phyloP scores from a whole-genome alignment of 2,113 vertebrate species.

The Silurus meridionalis region DNA sequence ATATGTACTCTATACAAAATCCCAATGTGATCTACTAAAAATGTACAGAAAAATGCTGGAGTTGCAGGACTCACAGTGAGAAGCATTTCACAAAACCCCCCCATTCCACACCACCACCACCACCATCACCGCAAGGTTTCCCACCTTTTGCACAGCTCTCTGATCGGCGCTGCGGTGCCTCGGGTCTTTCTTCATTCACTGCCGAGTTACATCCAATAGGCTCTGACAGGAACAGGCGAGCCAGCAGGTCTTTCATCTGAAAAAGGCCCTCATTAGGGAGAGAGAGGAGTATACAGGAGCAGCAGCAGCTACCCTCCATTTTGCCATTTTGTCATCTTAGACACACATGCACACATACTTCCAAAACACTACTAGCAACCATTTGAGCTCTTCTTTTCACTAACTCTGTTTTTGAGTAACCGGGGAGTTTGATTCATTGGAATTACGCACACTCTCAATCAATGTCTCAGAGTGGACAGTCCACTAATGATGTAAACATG shows the following conservation, averaged over 20 bases:
- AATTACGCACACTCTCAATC: constrained; percentile 33
- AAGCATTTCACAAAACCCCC: not conserved
- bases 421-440: not conserved
- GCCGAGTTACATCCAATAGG: constrained; percentile 25
- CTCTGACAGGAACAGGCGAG: constrained; percentile 49
- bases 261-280: constrained; percentile 53
- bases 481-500: constrained; percentile 47
- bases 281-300: constrained; percentile 33
- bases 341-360: constrained; percentile 12
- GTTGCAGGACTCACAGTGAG: constrained; percentile 18
- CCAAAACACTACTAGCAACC: constrained; percentile 21
- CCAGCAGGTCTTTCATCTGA: constrained; percentile 52
- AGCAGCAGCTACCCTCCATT: constrained; percentile 34
- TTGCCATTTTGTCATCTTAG: constrained; percentile 16
- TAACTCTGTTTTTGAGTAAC: not conserved
- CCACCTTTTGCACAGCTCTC: constrained; percentile 38
- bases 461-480: constrained; percentile 17
- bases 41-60: not conserved
- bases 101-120: too few species aligned
- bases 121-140: not conserved
- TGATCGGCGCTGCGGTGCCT: constrained; percentile 43
- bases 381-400: constrained; percentile 9
- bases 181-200: constrained; percentile 45
- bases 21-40: constrained; percentile 1
- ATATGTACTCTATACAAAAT: not conserved